Percentiles rank a stretch among this genome's conserved stretches.
phyloP scores from a whole-genome alignment of 2,797 vertebrate species.

The Danio tinwini region DNA sequence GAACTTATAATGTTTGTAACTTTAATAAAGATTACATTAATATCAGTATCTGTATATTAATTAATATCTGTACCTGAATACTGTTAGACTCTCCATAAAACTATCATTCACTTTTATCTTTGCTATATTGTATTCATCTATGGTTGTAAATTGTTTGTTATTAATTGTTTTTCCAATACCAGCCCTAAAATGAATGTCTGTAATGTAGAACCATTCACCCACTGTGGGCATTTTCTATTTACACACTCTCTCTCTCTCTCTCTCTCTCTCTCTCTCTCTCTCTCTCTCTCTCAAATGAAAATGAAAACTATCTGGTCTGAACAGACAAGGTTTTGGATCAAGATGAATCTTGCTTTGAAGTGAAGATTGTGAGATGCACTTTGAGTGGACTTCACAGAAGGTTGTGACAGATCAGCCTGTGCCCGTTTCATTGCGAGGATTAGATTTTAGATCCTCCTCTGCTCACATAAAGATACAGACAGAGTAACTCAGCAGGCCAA shows the following conservation, averaged over 20 bases:
- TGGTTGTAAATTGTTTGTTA: too few relatives aligned
- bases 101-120: too few relatives aligned
- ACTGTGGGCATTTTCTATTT: too few relatives aligned
- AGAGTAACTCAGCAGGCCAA: conserved; percentile 1
- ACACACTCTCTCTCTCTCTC: too few relatives aligned
- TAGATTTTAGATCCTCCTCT: background rate
- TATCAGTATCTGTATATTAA: too few relatives aligned
- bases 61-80: too few relatives aligned
- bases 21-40: too few relatives aligned
- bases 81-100: too few relatives aligned
- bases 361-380: conserved; percentile 56
- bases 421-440: conserved; percentile 30
- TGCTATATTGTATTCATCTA: too few relatives aligned
- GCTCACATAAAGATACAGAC: conserved; percentile 45
- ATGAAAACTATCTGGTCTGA: conserved; percentile 23
- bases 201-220: background rate
- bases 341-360: conserved; percentile 59
- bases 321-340: conserved; percentile 42
- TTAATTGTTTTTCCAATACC: too few relatives aligned
- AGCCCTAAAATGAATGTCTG: too few relatives aligned
- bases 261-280: background rate
- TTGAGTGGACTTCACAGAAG: conserved; percentile 66
- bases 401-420: conserved; percentile 52
- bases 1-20: too few relatives aligned
- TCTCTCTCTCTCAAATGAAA: background rate